Evolutionary conservation across 2,113 vertebrate species (phyloP).

Genomic region (Sturnira hondurensis): DNA sequence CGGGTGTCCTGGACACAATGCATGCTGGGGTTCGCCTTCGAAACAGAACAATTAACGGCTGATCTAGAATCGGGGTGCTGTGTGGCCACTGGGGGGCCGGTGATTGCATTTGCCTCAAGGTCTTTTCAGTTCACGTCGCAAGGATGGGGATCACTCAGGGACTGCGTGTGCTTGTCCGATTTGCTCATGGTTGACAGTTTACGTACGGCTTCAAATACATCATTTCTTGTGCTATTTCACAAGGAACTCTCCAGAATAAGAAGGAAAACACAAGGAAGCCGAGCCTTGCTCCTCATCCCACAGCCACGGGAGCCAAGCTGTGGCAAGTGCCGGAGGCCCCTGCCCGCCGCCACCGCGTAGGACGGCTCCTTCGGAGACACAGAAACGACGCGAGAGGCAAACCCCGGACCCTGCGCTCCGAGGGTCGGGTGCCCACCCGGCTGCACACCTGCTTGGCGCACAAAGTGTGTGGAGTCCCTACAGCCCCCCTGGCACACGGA

Average conservation of each 20-base stretch:
- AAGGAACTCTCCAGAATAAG: rapidly evolving
- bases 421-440: rapidly evolving
- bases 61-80: neutral
- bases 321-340: rapidly evolving
- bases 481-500: rapidly evolving
- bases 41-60: neutral
- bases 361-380: rapidly evolving
- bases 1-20: neutral
- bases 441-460: rapidly evolving
- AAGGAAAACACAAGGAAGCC: too few species aligned
- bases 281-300: rapidly evolving
- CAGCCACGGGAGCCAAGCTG: rapidly evolving
- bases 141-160: rapidly evolving
- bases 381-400: rapidly evolving
- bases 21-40: neutral
- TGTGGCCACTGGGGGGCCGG: neutral
- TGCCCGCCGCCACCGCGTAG: rapidly evolving
- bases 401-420: rapidly evolving
- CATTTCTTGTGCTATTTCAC: rapidly evolving
- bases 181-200: rapidly evolving
- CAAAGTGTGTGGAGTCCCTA: rapidly evolving
- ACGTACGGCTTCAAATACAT: rapidly evolving
- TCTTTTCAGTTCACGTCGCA: rapidly evolving
- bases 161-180: rapidly evolving
- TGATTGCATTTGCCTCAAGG: rapidly evolving